Conservation (phyloP, 2,888 invertebrate genomes). For the Quadroppia sp. region DNA sequence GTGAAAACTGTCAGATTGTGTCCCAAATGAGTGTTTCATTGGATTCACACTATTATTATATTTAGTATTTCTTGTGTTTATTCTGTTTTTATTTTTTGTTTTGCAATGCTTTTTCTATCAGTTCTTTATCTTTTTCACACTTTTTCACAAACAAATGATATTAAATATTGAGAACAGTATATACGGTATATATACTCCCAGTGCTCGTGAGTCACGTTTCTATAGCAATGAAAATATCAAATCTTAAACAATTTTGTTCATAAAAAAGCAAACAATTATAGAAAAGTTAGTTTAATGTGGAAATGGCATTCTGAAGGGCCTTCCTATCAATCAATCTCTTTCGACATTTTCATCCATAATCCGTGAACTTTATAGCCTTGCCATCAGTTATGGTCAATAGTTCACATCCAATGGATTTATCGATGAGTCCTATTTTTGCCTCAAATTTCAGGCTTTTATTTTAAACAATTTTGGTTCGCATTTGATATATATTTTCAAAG, state of each 20-base stretch:
- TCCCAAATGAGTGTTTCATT: background rate
- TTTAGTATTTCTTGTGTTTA: too few relatives aligned
- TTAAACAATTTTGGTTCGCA: too few relatives aligned
- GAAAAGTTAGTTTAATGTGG: background rate
- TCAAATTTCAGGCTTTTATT: too few relatives aligned
- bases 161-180: background rate
- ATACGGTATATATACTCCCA: background rate
- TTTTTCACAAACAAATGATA: background rate
- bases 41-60: background rate
- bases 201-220: conserved; percentile 21
- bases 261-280: too few relatives aligned
- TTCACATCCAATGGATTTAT: background rate
- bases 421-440: background rate
- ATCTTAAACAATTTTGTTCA: conserved; percentile 26
- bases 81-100: conserved; percentile 3
- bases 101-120: background rate
- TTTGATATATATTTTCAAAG: too few relatives aligned
- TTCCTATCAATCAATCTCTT: background rate
- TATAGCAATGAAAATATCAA: conserved; percentile 20
- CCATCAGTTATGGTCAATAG: background rate
- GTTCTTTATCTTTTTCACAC: background rate
- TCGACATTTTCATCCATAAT: background rate
- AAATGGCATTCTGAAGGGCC: too few relatives aligned
- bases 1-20: conserved; percentile 27
- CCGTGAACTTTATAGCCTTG: background rate